phyloP scores from a whole-genome alignment of 1,140 invertebrate genomes.

The Ceratina australensis region DNA sequence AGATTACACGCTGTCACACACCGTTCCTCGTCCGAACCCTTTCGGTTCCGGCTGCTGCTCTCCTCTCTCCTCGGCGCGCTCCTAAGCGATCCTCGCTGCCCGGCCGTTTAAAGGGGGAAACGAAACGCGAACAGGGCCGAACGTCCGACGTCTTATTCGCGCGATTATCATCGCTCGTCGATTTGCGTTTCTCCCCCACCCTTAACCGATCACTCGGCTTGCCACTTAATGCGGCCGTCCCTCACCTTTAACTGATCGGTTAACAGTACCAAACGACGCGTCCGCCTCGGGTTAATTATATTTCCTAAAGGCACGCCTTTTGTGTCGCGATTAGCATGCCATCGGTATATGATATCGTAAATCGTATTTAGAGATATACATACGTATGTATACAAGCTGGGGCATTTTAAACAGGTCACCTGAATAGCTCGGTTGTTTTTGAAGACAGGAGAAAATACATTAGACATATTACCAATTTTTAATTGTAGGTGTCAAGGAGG shows the following conservation, averaged over 20 bases:
- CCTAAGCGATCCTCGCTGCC: conserved; percentile 9
- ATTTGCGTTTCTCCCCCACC: conserved; percentile 51
- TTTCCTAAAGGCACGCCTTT: background rate
- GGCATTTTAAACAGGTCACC: too few relatives aligned
- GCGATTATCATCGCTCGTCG: conserved; percentile 69
- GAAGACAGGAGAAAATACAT: too few relatives aligned
- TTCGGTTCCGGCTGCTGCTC: conserved; percentile 59
- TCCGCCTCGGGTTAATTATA: conserved; percentile 26
- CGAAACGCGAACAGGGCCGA: conserved; percentile 43
- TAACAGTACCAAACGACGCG: conserved; percentile 1
- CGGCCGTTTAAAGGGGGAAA: conserved; percentile 33
- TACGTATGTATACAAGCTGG: too few relatives aligned
- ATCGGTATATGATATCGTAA: too few relatives aligned
- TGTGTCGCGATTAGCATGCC: conserved; percentile 1
- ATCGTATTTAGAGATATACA: too few relatives aligned
- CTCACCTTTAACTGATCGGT: conserved; percentile 22
- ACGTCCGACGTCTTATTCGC: conserved; percentile 72
- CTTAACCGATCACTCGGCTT: conserved; percentile 32
- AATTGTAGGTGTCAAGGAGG: too few relatives aligned
- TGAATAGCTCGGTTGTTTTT: too few relatives aligned
- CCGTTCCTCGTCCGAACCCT: conserved; percentile 55
- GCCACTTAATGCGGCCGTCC: conserved; percentile 35
- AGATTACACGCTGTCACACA: conserved; percentile 78
- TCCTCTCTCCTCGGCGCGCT: conserved; percentile 12
- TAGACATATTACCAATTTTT: too few relatives aligned